Evolutionary conservation across 2,113 vertebrate genomes (phyloP), one percentile per base, ranked within the genome.

Genomic region (Cromileptes altivelis): DNA sequence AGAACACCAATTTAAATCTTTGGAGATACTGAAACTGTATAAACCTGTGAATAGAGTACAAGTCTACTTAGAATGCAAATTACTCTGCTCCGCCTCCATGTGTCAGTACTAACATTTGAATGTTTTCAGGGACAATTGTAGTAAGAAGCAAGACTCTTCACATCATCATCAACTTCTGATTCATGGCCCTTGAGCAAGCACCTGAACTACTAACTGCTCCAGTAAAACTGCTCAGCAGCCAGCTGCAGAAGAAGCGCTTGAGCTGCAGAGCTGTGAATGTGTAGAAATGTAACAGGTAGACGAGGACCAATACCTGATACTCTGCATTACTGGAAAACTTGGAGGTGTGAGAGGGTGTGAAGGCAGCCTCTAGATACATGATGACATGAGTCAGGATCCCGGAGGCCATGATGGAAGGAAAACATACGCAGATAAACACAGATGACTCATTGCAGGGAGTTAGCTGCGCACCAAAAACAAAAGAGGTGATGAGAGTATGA

Each of bases 381-480:
- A 55, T 64, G 58, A 74, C 47, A 76, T 84, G 78, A 85, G 72
- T 90, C 81, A 85, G 53, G 25, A 75, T 86, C 75, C 58, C 45
- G 74, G 67, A 77, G 65, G 70, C 40, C 50, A 4, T 65, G 63
- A 85, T 57, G 25, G 63, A 70, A 27, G 42, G 33, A 83, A 85
- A 63, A 67, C 57, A 15, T 45, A 53, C 18, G 18, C 30, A 74
- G 65, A 84, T 67, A 49, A 65, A 78, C 19, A 50, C 55, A 63
- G 23, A 23, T 85, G 87, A 90, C 55, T 89, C 85, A 88, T 23
- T 81, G 70, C 10, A 70, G 74, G 86, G 85, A 83, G 82, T 76
- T 53, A 65, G 55, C 33, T 70, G 37, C 45, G 5, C 33, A 81
- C 45, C 45, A 62, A 3, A 78, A 75, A 68, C 45, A 62, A 4